These are phyloP conservation scores for Laothoe populi DNA, from an alignment of 2,888 invertebrate genomes.

Conservation along the genomic window DNA sequence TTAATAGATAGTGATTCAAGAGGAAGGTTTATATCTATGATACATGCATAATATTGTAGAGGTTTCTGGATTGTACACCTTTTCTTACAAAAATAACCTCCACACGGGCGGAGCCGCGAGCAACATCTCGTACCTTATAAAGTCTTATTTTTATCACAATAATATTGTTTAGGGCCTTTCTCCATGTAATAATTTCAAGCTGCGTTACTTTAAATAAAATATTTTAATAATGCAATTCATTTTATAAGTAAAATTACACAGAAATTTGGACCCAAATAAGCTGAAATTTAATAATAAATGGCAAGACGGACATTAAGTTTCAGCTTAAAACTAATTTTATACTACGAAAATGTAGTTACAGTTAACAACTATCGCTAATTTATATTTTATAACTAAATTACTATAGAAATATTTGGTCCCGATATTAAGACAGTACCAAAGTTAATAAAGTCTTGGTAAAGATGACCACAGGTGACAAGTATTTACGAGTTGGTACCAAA, in stretches of 20 bases:
- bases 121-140: not conserved
- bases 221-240: not conserved
- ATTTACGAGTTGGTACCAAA: not conserved
- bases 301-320: slow-evolving; percentile 34
- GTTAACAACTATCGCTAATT: slow-evolving; percentile 1
- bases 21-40: too few relatives aligned
- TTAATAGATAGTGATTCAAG: too few relatives aligned
- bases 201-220: not conserved
- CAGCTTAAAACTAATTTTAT: slow-evolving; percentile 14
- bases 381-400: not conserved
- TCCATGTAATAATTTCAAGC: not conserved
- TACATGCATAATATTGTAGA: too few relatives aligned
- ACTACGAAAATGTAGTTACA: slow-evolving; percentile 22
- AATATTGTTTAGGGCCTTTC: not conserved
- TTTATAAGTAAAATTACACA: not conserved
- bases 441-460: too few relatives aligned
- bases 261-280: not conserved
- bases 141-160: slow-evolving; percentile 14
- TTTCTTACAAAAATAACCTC: too few relatives aligned
- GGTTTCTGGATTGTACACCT: too few relatives aligned
- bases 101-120: too few relatives aligned
- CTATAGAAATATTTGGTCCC: slow-evolving; percentile 16
- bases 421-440: not conserved
- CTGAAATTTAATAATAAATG: not conserved
- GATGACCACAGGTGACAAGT: not conserved